Percentiles rank a stretch among this genome's conserved stretches.
These are phyloP conservation scores for Ctena decussata DNA, from an alignment of 2,888 invertebrate species.

Conservation along the genomic window DNA sequence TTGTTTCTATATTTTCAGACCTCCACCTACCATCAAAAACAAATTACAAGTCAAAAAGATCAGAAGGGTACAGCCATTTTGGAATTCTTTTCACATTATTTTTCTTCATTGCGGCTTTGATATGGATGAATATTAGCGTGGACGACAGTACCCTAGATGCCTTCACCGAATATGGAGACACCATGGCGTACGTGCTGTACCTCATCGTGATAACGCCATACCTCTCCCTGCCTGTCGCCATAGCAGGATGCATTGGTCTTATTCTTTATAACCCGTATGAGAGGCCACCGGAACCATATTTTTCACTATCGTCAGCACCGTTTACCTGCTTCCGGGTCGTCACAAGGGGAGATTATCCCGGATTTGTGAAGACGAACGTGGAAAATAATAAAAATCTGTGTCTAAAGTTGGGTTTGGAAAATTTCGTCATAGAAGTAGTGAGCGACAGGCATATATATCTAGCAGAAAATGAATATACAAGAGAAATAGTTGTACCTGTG, in stretches of 20 bases:
- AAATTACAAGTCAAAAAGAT: background rate
- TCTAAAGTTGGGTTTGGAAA: slow-evolving; percentile 42
- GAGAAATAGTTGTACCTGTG: slow-evolving; percentile 68
- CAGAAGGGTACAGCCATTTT: background rate
- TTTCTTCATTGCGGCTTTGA: background rate
- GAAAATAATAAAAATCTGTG: slow-evolving; percentile 50
- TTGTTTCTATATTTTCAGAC: background rate
- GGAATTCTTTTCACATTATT: background rate
- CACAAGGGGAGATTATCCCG: slow-evolving; percentile 69
- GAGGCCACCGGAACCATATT: background rate
- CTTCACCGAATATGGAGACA: background rate
- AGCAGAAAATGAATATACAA: slow-evolving; percentile 20
- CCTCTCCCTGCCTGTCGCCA: slow-evolving; percentile 18
- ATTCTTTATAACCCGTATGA: slow-evolving; percentile 29
- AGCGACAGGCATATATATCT: slow-evolving; percentile 64
- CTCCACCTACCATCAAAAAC: background rate
- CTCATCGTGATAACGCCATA: slow-evolving; percentile 21
- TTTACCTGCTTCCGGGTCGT: slow-evolving; percentile 76
- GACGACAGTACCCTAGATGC: background rate
- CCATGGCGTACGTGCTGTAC: background rate
- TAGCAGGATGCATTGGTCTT: slow-evolving; percentile 19
- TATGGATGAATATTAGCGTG: background rate
- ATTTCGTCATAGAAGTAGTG: slow-evolving; percentile 66
- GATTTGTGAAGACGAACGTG: slow-evolving; percentile 63
- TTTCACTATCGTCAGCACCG: slow-evolving; percentile 28